Conservation (phyloP, 2,888 invertebrate genomes). For the Allacma fusca region DNA sequence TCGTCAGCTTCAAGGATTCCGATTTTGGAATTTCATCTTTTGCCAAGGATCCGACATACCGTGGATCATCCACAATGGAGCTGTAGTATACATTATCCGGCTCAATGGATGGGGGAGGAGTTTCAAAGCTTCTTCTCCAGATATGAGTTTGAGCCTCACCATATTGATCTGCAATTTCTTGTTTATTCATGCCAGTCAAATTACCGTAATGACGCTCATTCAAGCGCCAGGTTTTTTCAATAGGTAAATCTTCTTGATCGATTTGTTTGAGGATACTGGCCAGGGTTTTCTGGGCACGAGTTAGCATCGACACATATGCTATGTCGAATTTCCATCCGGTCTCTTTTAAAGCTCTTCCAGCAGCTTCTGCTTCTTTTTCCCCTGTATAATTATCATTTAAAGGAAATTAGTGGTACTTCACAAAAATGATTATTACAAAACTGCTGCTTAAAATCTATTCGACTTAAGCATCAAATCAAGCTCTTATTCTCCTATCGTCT, state of each 20-base stretch:
- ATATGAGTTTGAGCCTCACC: slow-evolving; percentile 85
- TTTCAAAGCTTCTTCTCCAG: slow-evolving; percentile 84
- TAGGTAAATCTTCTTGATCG: slow-evolving; percentile 73
- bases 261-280: slow-evolving; percentile 74
- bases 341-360: slow-evolving; percentile 77
- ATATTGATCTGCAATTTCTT: slow-evolving; percentile 83
- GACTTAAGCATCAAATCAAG: not conserved
- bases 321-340: slow-evolving; percentile 78
- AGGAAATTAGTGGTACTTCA: slow-evolving; percentile 8
- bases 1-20: slow-evolving; percentile 83
- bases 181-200: slow-evolving; percentile 83
- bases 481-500: too few species aligned
- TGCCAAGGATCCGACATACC: slow-evolving; percentile 75
- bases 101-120: slow-evolving; percentile 83
- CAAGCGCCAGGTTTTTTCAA: slow-evolving; percentile 80
- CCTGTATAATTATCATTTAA: slow-evolving; percentile 66
- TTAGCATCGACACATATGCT: slow-evolving; percentile 81
- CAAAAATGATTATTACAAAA: slow-evolving; percentile 35
- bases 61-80: slow-evolving; percentile 77
- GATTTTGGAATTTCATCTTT: slow-evolving; percentile 79
- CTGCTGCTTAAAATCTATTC: too few species aligned
- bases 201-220: slow-evolving; percentile 90
- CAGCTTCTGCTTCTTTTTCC: slow-evolving; percentile 73
- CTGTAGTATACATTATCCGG: slow-evolving; percentile 78
- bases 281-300: slow-evolving; percentile 79